phyloP scores from a whole-genome alignment of 1,140 invertebrate species.

The Drusus annulatus region DNA sequence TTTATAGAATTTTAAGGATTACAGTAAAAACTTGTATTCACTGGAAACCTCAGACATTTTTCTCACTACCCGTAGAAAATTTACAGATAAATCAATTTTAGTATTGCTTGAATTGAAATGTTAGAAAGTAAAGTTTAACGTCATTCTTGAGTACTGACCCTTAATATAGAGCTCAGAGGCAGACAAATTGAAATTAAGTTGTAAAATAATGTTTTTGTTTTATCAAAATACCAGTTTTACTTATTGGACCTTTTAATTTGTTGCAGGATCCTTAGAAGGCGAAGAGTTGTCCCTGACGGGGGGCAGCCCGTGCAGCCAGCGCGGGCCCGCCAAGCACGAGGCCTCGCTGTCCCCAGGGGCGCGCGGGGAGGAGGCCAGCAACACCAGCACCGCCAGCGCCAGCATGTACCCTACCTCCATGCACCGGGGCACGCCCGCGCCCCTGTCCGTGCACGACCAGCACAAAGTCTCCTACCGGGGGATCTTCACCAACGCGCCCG shows the following conservation, averaged over 20 bases:
- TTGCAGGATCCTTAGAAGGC: conserved; percentile 83
- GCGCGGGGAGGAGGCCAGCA: conserved; percentile 82
- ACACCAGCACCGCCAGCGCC: conserved; percentile 76
- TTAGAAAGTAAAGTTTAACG: too few relatives aligned
- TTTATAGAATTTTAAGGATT: too few relatives aligned
- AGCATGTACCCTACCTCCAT: conserved; percentile 74
- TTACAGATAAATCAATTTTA: too few relatives aligned
- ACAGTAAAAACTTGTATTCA: too few relatives aligned
- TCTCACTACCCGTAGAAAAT: too few relatives aligned
- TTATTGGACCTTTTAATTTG: conserved; percentile 54
- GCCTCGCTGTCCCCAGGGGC: conserved; percentile 74
- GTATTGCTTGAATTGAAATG: too few relatives aligned
- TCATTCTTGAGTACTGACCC: too few relatives aligned
- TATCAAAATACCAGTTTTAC: background rate
- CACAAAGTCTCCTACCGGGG: conserved; percentile 80
- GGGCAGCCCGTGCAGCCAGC: conserved; percentile 65
- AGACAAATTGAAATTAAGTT: too few relatives aligned
- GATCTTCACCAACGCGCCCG: conserved; percentile 78
- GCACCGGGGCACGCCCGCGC: conserved; percentile 69
- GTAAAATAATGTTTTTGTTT: too few relatives aligned
- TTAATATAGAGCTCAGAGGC: too few relatives aligned
- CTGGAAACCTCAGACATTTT: too few relatives aligned
- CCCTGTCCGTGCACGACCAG: conserved; percentile 67
- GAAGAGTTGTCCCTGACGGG: conserved; percentile 81
- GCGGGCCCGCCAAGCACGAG: conserved; percentile 73